A percentile compares a stretch with the other conserved stretches of the same genome.
phyloP scores from a whole-genome alignment of 2,888 invertebrate species.

The Acanthoscelides obtectus region DNA sequence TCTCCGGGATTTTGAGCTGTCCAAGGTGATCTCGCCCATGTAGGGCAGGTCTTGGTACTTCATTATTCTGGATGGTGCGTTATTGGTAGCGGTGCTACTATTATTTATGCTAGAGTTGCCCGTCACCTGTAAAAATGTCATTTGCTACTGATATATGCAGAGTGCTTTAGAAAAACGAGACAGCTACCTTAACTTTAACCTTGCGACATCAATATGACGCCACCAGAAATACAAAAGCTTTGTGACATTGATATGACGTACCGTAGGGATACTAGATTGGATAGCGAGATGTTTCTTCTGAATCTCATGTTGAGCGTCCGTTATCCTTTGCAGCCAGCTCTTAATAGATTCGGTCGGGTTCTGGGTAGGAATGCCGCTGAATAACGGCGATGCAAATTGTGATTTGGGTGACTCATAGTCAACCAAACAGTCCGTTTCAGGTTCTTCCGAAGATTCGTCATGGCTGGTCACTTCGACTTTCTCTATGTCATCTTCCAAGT shows the following conservation, averaged over 20 bases:
- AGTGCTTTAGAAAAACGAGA: neutral
- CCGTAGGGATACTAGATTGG: neutral
- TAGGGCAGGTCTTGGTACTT: conserved; percentile 82
- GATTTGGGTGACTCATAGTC: conserved; percentile 10
- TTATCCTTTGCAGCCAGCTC: conserved; percentile 71
- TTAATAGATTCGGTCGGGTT: conserved; percentile 62
- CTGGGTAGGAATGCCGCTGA: conserved; percentile 41
- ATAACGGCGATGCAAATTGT: conserved; percentile 17
- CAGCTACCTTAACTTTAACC: too few relatives aligned
- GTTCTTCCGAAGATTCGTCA: conserved; percentile 35
- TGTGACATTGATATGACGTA: conserved; percentile 12
- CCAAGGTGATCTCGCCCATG: conserved; percentile 89
- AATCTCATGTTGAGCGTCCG: conserved; percentile 64
- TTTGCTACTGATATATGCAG: too few relatives aligned
- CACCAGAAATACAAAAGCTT: too few relatives aligned
- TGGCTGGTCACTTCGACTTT: conserved; percentile 42
- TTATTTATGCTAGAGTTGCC: neutral
- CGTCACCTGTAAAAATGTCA: neutral
- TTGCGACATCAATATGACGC: too few relatives aligned
- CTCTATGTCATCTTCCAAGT: conserved; percentile 42
- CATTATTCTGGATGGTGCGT: conserved; percentile 48
- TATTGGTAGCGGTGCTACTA: neutral
- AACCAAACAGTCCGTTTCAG: conserved; percentile 22
- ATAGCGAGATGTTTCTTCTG: conserved; percentile 36
- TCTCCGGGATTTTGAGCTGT: conserved; percentile 79